Percentiles rank a stretch among this genome's conserved stretches.
These are phyloP conservation scores for Aphidius colemani DNA, from an alignment of 2,888 invertebrate genomes.

Conservation along the genomic window DNA sequence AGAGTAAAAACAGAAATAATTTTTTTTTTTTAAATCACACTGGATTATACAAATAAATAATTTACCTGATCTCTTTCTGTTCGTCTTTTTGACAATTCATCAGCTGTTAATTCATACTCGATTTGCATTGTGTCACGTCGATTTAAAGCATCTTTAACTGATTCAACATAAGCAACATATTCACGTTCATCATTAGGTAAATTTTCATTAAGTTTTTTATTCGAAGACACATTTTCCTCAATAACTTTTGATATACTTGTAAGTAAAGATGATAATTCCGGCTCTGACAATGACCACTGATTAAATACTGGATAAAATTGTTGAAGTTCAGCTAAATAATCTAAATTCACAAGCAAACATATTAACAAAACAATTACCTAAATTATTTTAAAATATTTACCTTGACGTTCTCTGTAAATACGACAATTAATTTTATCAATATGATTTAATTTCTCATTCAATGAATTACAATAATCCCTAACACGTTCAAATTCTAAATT, in stretches of 20 bases:
- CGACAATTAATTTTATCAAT: conserved; percentile 70
- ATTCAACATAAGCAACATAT: conserved; percentile 70
- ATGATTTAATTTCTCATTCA: conserved; percentile 68
- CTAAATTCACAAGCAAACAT: conserved; percentile 43
- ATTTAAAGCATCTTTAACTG: conserved; percentile 69
- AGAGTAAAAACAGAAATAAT: no score
- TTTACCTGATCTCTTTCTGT: conserved; percentile 68
- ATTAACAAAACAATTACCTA: no score
- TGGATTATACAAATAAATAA: background rate
- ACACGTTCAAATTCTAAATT: conserved; percentile 69
- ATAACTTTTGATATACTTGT: conserved; percentile 62
- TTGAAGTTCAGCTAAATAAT: conserved; percentile 64
- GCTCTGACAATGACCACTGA: conserved; percentile 67
- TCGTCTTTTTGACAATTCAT: conserved; percentile 67
- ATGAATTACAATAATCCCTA: conserved; percentile 65
- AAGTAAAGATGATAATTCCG: conserved; percentile 61
- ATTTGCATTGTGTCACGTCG: conserved; percentile 70
- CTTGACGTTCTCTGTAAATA: conserved; percentile 68
- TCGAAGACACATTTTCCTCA: conserved; percentile 62
- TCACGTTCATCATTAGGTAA: conserved; percentile 64
- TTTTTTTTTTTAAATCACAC: background rate
- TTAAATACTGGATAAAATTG: conserved; percentile 68
- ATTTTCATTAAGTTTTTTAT: conserved; percentile 60
- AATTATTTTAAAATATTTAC: conserved; percentile 43
- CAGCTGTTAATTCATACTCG: conserved; percentile 68